These are phyloP conservation scores for Pyrrhosoma nymphula DNA, from an alignment of 2,888 invertebrate genomes.

Conservation along the genomic window DNA sequence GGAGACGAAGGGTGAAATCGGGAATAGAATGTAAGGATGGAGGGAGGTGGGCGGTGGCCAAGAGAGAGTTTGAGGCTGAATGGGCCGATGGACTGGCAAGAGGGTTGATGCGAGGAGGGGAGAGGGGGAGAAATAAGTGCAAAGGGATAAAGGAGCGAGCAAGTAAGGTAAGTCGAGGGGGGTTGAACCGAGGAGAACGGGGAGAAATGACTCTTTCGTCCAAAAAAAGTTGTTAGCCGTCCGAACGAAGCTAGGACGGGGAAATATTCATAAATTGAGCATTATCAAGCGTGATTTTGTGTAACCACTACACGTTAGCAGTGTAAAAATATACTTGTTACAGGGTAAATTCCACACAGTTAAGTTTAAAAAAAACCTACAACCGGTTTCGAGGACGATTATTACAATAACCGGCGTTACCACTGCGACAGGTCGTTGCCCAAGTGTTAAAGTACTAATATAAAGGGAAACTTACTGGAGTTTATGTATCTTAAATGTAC, in stretches of 20 bases:
- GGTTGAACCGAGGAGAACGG: neutral
- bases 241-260: neutral
- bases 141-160: neutral
- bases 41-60: neutral
- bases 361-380: too few relatives aligned
- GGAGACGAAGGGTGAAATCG: conserved; percentile 17
- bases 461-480: too few relatives aligned
- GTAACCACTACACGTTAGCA: too few relatives aligned
- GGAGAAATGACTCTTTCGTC: neutral
- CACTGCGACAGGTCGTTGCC: too few relatives aligned
- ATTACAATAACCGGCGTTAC: too few relatives aligned
- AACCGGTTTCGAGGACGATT: too few relatives aligned
- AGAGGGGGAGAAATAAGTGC: neutral
- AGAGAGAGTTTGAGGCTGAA: neutral
- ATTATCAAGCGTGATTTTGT: too few relatives aligned
- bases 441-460: too few relatives aligned
- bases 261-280: neutral
- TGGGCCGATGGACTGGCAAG: neutral
- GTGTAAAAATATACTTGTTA: too few relatives aligned
- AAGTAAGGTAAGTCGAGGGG: neutral
- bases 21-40: neutral
- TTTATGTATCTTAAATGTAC: too few relatives aligned
- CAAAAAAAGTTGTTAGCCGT: neutral
- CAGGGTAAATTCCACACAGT: too few relatives aligned
- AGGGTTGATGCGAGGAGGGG: neutral